Evolutionary conservation across 2,797 vertebrate species (phyloP).

Genomic region (Cuniculus paca): DNA sequence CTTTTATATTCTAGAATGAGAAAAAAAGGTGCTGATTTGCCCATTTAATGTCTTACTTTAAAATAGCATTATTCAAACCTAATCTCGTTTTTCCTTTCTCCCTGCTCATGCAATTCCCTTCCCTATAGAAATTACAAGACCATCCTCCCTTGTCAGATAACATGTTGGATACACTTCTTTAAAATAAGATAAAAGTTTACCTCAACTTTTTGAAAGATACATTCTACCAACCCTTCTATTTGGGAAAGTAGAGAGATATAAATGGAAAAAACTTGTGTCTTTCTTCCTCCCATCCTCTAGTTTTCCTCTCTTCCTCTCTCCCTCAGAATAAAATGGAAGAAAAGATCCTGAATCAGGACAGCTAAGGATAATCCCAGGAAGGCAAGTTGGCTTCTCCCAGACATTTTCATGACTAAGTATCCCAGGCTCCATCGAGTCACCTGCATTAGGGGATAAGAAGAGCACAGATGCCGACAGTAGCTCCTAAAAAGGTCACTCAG

Average conservation of each 20-base stretch:
- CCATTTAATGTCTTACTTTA: background rate
- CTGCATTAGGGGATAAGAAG: background rate
- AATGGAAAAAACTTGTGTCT: background rate
- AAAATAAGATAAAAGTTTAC: background rate
- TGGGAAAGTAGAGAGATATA: background rate
- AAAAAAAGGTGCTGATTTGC: background rate
- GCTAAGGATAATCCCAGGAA: background rate
- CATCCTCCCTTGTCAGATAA: background rate
- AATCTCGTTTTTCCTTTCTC: background rate
- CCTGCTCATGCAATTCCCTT: background rate
- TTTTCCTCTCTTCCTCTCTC: background rate
- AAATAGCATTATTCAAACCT: background rate
- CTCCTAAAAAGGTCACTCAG: background rate
- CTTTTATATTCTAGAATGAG: background rate
- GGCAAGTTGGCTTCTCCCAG: background rate
- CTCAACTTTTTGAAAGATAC: conserved; percentile 28
- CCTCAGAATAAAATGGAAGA: background rate
- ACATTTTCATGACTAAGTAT: background rate
- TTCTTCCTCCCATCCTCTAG: background rate
- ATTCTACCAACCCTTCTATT: background rate
- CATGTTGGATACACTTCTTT: background rate
- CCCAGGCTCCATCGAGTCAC: background rate
- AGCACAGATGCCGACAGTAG: background rate
- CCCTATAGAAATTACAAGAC: background rate
- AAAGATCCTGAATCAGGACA: background rate